A percentile compares a stretch with the other conserved stretches of the same genome.
Conservation (phyloP, 2,797 vertebrate genomes). For the Clarias pachynema region DNA sequence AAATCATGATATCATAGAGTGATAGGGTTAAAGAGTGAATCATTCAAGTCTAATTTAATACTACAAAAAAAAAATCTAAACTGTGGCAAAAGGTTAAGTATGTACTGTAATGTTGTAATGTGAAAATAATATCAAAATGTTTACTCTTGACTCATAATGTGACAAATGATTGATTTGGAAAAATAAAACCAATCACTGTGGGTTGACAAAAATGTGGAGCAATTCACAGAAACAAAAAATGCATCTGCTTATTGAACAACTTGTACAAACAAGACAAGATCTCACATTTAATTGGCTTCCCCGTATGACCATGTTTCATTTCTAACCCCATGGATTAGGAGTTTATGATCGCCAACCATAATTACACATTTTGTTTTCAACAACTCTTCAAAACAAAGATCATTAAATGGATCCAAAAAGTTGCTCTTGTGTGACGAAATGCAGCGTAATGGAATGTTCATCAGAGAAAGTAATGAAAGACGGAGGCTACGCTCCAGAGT, state of each 20-base stretch:
- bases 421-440: constrained; percentile 12
- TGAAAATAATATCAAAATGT: neutral
- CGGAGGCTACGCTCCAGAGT: constrained; percentile 16
- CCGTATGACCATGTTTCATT: neutral
- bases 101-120: constrained; percentile 16
- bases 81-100: constrained; percentile 10
- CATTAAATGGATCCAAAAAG: constrained; percentile 15
- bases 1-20: neutral
- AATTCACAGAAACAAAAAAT: constrained; percentile 12
- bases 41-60: neutral
- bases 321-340: neutral
- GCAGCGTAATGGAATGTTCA: neutral
- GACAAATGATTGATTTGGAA: constrained; percentile 8
- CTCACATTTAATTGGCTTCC: constrained; percentile 9
- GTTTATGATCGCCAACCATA: neutral
- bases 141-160: neutral
- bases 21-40: neutral
- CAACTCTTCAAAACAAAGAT: constrained; percentile 37
- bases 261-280: neutral
- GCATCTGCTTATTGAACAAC: constrained; percentile 16
- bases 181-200: constrained; percentile 15
- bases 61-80: neutral
- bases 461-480: constrained; percentile 26
- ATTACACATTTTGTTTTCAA: constrained; percentile 16
- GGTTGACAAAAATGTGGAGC: neutral